Base-by-base conservation (phyloP, 2,113 vertebrate species). In the Eidolon helvum region DNA sequence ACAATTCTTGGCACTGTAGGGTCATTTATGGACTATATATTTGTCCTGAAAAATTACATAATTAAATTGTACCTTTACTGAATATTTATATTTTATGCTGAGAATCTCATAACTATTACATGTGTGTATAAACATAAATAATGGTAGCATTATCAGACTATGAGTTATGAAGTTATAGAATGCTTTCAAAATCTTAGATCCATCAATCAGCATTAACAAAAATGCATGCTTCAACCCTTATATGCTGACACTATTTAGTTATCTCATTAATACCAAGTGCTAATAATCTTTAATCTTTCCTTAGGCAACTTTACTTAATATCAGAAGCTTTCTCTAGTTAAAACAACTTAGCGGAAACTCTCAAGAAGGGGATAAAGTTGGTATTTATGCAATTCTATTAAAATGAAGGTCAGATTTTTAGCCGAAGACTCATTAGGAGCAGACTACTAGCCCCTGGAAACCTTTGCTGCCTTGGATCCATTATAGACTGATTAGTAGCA, bases 361-460 rank as follows among this genome's bases (percentile, higher is more conserved):
- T 55, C 33, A 96, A 82, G 53, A 74, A 93, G 89, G 66, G 24
- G 19, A 83, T 80, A 90, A 87, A 65, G 0, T 30, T 69, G 53
- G 28, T 33, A 48, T 63, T 94, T 94, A 95, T 65, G 28, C 83
- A 88, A 38, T 68, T 96, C 22, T 96, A 40, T 55, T 97, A 90
- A 97, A 96, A 9, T 93, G 92, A 95, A 97, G 26, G 48, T 95
- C 96, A 96, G 38, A 68, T 89, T 33, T 93, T 33, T 63, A 71
- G 45, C 12, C 7, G 83, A 85, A 61, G 38, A 96, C 91, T 95
- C 59, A 83, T 96, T 96, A 91, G 38, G 88, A 97, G 30, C 0
- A 93, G 74, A 0, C 0, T 11, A 18, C 48, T 69, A 93, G 35
- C 14, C 71, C 79, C 26, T 83, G 14, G 74, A 96, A 98, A 97